phyloP scores from a whole-genome alignment of 2,113 vertebrate species.

The Tympanuchus pallidicinctus region DNA sequence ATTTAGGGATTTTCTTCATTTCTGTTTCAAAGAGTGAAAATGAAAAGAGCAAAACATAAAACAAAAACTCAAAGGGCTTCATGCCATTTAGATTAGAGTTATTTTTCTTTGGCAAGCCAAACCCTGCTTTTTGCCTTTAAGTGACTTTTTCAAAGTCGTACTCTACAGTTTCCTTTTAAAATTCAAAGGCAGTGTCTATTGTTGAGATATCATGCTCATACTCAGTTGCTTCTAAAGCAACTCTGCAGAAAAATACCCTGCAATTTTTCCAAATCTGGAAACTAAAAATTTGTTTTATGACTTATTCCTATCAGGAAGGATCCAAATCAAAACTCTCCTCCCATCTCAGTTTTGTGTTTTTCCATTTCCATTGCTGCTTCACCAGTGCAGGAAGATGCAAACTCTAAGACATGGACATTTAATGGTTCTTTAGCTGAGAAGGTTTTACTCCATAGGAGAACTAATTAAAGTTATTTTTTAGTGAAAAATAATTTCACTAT shows the following conservation, averaged over 20 bases:
- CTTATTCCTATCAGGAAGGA: not conserved
- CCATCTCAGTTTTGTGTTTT: slow-evolving; percentile 17
- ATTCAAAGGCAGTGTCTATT: not conserved
- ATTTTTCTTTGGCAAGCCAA: slow-evolving; percentile 23
- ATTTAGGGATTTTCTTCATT: slow-evolving; percentile 41
- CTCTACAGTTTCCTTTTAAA: not conserved
- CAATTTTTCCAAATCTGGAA: slow-evolving; percentile 55
- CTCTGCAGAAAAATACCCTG: not conserved
- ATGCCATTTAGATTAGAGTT: slow-evolving; percentile 19
- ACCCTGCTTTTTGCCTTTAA: slow-evolving; percentile 33
- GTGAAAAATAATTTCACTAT: not conserved
- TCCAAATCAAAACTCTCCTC: slow-evolving; percentile 24
- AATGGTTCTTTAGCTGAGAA: not conserved
- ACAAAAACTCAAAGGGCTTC: slow-evolving; percentile 14
- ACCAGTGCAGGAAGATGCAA: not conserved
- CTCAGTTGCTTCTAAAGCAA: slow-evolving; percentile 2
- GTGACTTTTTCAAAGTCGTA: slow-evolving; percentile 41
- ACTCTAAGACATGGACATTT: not conserved
- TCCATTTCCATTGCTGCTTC: not conserved
- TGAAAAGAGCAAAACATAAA: slow-evolving; percentile 37
- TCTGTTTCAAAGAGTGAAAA: slow-evolving; percentile 48
- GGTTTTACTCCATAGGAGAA: slow-evolving; percentile 9
- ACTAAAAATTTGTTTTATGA: slow-evolving; percentile 40
- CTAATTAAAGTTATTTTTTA: slow-evolving; percentile 32
- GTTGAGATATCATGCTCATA: not conserved